These are phyloP conservation scores for Argya squamiceps DNA, from an alignment of 2,797 vertebrate genomes.

Conservation along the genomic window DNA sequence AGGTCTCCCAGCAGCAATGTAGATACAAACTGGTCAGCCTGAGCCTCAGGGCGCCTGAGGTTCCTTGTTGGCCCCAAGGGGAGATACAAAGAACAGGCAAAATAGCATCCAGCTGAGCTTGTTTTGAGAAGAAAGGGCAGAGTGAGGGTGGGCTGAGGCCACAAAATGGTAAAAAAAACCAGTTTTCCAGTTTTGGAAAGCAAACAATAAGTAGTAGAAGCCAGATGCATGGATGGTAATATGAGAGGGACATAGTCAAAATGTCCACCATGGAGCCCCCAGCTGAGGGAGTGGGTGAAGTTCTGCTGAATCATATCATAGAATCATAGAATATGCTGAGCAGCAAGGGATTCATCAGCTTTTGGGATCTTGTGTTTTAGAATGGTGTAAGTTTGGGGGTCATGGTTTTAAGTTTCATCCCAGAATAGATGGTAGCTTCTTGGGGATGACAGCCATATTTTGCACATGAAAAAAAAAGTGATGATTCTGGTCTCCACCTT, in stretches of 20 bases:
- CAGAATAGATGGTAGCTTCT: not conserved
- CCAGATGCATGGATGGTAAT: not conserved
- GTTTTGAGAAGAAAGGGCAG: not conserved
- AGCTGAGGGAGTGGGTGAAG: not conserved
- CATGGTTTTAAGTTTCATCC: not conserved
- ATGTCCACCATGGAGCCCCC: not conserved
- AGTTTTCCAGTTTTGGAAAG: not conserved
- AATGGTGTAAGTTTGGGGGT: not conserved
- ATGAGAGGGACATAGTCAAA: not conserved
- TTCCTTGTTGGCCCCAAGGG: not conserved
- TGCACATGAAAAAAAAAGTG: not conserved
- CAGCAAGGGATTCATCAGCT: not conserved
- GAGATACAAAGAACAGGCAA: not conserved
- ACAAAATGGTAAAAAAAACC: rapidly evolving
- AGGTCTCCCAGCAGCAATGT: not conserved
- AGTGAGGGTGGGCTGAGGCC: not conserved
- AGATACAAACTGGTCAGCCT: not conserved
- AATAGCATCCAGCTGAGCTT: not conserved
- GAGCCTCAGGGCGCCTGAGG: not conserved
- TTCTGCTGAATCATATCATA: not conserved
- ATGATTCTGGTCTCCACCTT: not conserved
- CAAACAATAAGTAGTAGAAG: not conserved
- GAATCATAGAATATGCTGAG: not conserved
- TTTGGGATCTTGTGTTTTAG: not conserved
- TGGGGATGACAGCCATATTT: not conserved